Evolutionary conservation across 2,797 vertebrate genomes (phyloP), one percentile per base, ranked within the genome.

Genomic region (Coracias cyanogaster): DNA sequence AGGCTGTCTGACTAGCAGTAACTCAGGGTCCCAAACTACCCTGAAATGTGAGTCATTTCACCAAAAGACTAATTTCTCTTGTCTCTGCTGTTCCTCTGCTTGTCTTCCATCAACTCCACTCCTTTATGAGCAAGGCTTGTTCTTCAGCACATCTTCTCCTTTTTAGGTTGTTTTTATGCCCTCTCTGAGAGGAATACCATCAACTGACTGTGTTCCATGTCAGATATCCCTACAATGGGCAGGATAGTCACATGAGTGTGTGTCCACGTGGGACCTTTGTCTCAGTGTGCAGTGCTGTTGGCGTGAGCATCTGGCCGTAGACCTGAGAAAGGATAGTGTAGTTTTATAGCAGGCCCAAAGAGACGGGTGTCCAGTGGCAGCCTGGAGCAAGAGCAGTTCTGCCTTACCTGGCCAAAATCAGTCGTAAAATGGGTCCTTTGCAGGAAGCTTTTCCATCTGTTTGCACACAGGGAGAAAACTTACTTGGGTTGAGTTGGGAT

Each of bases 251-350:
- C 3, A 6, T 0, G 20, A 70, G 55, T 4, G 26, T 24, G 37
- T 29, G 29, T 29, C 16, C 1, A 1, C 4, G 25, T 21, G 25
- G 46, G 51, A 39, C 33, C 22, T n/a, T 48, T 74, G 15, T 67
- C 29, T 51, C 1, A 0, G 8, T 39, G 33, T 66, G n/a, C 1
- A 0, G 1, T 5, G 25, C 26, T 55, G 29, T 62, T 49, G 15
- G 12, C 6, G 1, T 16, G 52, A 78, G 45, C n/a, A 16, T 43
- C 69, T 80, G 82, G 46, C 62, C 29, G 0, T 0, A 5, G 60
- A 45, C 25, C 0, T 6, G n/a, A 24, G 61, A 16, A 24, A n/a
- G 26, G 49, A 20, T 2, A 19, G 65, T 9, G 25, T 43, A 41
- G 35, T 10, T 28, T 49, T 20, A 3, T 3, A 76, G 13, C 49